phyloP scores from a whole-genome alignment of 2,113 vertebrate species.

The Corvus cornix region DNA sequence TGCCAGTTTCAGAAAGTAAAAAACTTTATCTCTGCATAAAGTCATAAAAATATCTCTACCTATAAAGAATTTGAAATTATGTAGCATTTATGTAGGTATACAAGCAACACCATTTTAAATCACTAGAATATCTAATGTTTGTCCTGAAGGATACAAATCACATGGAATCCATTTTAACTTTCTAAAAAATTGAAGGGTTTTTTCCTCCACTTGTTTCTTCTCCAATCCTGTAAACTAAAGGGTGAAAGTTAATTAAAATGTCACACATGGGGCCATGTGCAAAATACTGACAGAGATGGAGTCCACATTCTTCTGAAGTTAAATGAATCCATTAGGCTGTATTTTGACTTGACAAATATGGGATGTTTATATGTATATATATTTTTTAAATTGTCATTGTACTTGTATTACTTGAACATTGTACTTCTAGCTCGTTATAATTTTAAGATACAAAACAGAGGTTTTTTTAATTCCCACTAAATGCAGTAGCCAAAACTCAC shows the following conservation, averaged over 20 bases:
- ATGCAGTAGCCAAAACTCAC: background rate
- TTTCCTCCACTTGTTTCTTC: background rate
- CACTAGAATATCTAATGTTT: background rate
- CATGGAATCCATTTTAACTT: background rate
- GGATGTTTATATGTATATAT: background rate
- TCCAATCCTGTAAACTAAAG: background rate
- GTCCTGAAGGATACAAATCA: background rate
- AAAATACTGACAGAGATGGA: background rate
- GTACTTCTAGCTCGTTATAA: background rate
- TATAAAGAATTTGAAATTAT: background rate
- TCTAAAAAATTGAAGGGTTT: background rate
- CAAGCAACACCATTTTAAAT: background rate
- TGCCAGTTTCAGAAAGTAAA: background rate
- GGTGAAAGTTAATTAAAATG: background rate
- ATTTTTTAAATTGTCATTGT: background rate
- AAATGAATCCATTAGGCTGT: background rate
- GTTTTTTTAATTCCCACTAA: background rate
- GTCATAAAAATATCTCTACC: background rate
- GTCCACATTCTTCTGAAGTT: background rate
- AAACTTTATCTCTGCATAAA: background rate
- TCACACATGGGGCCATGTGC: too few relatives aligned
- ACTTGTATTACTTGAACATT: background rate
- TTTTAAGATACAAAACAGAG: background rate
- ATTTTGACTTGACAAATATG: background rate
- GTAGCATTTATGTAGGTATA: background rate